A percentile compares a stretch with the other conserved stretches of the same genome.
Conservation (phyloP, 2,888 invertebrate genomes). For the Odiellus spinosus region DNA sequence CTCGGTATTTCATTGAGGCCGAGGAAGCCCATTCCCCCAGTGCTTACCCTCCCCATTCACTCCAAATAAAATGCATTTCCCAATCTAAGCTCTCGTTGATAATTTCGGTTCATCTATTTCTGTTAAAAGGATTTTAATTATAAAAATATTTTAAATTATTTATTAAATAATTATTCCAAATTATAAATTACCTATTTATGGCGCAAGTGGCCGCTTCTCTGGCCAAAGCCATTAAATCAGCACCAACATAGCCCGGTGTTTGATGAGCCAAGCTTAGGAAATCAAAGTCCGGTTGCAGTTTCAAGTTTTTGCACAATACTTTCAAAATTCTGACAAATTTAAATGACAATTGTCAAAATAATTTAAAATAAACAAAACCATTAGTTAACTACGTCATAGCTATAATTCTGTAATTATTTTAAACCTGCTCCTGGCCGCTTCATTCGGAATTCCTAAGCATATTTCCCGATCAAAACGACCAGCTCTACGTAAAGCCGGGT, state of each 20-base stretch:
- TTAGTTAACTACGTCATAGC: too few relatives aligned
- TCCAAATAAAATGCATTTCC: too few relatives aligned
- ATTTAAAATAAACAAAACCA: too few relatives aligned
- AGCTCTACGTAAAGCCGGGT: slow-evolving; percentile 76
- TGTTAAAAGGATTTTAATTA: neutral
- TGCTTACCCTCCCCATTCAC: too few relatives aligned
- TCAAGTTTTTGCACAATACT: slow-evolving; percentile 51
- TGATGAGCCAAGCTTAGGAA: slow-evolving; percentile 55
- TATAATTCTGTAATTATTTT: neutral
- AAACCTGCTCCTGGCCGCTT: slow-evolving; percentile 45
- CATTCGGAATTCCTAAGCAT: slow-evolving; percentile 78
- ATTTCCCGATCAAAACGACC: slow-evolving; percentile 91
- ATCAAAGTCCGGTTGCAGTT: slow-evolving; percentile 51
- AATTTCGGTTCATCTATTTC: too few relatives aligned
- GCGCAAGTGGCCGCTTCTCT: slow-evolving; percentile 77
- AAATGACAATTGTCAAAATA: neutral
- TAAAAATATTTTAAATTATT: slow-evolving; percentile 3
- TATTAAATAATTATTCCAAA: too few relatives aligned
- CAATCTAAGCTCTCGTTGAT: too few relatives aligned
- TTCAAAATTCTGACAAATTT: slow-evolving; percentile 50
- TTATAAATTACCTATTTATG: slow-evolving; percentile 47
- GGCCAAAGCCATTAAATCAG: slow-evolving; percentile 70
- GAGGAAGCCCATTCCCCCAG: too few relatives aligned
- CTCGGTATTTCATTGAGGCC: neutral
- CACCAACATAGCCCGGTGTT: slow-evolving; percentile 92